Base-by-base conservation (phyloP, 2,797 vertebrate species). In the Ambastaia sidthimunki region DNA sequence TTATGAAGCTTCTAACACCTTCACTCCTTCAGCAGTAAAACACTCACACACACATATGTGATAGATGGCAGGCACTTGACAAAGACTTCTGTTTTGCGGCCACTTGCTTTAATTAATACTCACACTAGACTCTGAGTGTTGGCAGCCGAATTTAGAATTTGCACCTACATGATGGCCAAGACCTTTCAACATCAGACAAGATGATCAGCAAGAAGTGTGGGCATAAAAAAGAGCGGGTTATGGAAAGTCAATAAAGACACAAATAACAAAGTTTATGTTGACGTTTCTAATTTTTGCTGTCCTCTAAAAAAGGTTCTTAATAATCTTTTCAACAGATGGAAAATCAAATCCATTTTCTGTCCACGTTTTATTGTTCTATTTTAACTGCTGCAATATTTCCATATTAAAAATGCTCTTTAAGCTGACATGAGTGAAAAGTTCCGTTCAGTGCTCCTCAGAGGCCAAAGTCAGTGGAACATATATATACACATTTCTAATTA, bases 1-100 rank as follows among this genome's bases (percentile, higher is more conserved):
- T 60, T 55, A 77, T 59, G 34, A 48, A 71, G 65, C 63, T 76
- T 85, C 65, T 74, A 82, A 65, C 63, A 80, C 63, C 52, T 74
- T 57, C 52, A 66, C 50, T 76, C 59, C 74, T 80, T 80, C 73
- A 48, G 68, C 57, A 71, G 68, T 81, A 79, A 82, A 79, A 79
- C 23, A 74, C 19, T 57, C 47, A 65, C 23, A 74, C 44, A 63
- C 25, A 19, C 44, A 47, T n/a, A 74, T 44, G 25, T 72, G 80
- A 73, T 68, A 72, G 70, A 82, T 82, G 48, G 57, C 47, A 69
- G 47, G 23, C 76, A 52, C 66, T 69, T 82, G 75, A 68, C 55
- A 74, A 50, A 74, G 60, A 59, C 62, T 73, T 37, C n/a, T 76
- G 18, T 60, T 73, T 60, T 54, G 81, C 34, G 3, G 23, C 69